Percentiles rank a stretch among this genome's conserved stretches.
Evolutionary conservation across 1,140 invertebrate species (phyloP).

Genomic region (Lithobius niger): DNA sequence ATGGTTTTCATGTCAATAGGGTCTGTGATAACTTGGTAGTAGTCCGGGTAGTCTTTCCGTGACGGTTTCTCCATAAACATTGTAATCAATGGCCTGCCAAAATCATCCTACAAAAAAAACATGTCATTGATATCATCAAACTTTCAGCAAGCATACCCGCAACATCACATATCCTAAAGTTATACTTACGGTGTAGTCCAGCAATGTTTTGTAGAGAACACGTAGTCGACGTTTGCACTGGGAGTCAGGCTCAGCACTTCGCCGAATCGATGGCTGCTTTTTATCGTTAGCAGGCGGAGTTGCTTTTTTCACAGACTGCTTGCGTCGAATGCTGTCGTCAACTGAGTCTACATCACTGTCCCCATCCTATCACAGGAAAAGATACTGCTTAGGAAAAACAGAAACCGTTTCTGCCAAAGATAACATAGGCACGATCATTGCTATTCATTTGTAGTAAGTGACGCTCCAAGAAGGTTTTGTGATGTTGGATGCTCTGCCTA

Average conservation of each 20-base stretch:
- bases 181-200: constrained; percentile 29
- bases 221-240: constrained; percentile 28
- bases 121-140: too few species aligned
- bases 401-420: too few species aligned
- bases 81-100: constrained; percentile 70
- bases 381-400: constrained; percentile 7
- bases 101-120: constrained; percentile 50
- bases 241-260: constrained; percentile 22
- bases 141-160: constrained; percentile 4
- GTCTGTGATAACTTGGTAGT: constrained; percentile 84
- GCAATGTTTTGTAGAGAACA: constrained; percentile 34
- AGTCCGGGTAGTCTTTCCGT: constrained; percentile 88
- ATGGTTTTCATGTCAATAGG: constrained; percentile 94
- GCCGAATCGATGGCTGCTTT: constrained; percentile 10
- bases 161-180: neutral
- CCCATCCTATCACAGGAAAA: constrained; percentile 13
- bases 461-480: too few species aligned
- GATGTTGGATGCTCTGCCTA: too few species aligned
- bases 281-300: constrained; percentile 24
- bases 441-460: too few species aligned
- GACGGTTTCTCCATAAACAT: constrained; percentile 95
- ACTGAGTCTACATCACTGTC: constrained; percentile 17
- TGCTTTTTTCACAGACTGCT: constrained; percentile 31
- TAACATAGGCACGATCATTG: too few species aligned
- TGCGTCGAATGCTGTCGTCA: constrained; percentile 13